These are phyloP conservation scores for Dysidea cf. avara DNA, from an alignment of 37 sponge, comb jelly and placozoan genomes.

Conservation along the genomic window DNA sequence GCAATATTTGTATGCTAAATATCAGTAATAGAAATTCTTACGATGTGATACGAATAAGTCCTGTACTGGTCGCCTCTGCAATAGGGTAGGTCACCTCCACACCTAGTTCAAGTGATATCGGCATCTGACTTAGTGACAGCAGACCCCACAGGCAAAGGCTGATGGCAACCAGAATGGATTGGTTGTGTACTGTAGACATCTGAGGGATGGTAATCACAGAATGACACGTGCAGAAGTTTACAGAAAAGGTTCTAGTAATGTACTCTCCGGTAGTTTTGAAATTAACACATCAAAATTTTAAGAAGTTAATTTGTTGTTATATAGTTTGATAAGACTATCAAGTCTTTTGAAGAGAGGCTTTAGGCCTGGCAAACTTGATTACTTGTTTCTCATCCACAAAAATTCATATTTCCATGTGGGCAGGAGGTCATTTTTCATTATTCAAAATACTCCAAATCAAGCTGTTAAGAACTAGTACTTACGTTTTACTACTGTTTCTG, in stretches of 20 bases:
- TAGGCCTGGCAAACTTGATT: too few relatives aligned
- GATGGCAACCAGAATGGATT: constrained; percentile 27
- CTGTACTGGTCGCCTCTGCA: constrained; percentile 67
- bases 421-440: too few relatives aligned
- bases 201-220: too few relatives aligned
- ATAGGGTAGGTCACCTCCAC: constrained; percentile 82
- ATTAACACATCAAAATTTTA: background rate
- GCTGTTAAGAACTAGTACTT: too few relatives aligned
- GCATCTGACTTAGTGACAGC: constrained; percentile 51
- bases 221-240: background rate
- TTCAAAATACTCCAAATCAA: too few relatives aligned
- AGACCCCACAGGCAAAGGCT: constrained; percentile 56
- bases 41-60: constrained; percentile 62
- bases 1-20: too few relatives aligned
- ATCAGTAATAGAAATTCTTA: constrained; percentile 37
- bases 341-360: too few relatives aligned
- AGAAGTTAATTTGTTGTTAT: background rate
- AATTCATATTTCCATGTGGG: too few relatives aligned
- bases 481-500: too few relatives aligned
- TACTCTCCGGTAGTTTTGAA: background rate
- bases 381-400: too few relatives aligned
- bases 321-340: background rate
- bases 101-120: constrained; percentile 59
- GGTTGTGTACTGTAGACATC: too few relatives aligned
- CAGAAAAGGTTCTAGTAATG: too few relatives aligned